phyloP scores from a whole-genome alignment of 1,140 invertebrate genomes.

The Listronotus bonariensis region DNA sequence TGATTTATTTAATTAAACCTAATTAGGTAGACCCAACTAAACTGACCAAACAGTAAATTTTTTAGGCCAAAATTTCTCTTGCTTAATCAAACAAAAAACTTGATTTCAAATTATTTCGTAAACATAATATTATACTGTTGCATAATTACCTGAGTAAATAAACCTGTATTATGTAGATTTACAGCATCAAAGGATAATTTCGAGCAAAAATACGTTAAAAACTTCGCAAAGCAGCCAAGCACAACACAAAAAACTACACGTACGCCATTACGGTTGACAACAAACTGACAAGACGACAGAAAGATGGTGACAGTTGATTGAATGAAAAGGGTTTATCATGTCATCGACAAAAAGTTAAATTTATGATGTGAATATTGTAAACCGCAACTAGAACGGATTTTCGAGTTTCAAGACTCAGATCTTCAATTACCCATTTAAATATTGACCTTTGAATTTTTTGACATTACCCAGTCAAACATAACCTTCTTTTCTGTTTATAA shows the following conservation, averaged over 20 bases:
- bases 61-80: background rate
- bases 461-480: constrained; percentile 1
- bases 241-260: constrained; percentile 12
- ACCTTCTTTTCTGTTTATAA: constrained; percentile 10
- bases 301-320: too few species aligned
- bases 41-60: background rate
- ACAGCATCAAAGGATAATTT: background rate
- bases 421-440: background rate
- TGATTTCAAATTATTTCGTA: background rate
- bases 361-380: too few species aligned
- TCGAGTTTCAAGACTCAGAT: too few species aligned
- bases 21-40: too few species aligned
- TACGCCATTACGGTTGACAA: constrained; percentile 34
- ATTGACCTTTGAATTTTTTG: constrained; percentile 1
- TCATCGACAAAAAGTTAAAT: too few species aligned
- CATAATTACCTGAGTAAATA: constrained; percentile 10
- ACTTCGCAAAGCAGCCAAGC: background rate
- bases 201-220: constrained; percentile 10
- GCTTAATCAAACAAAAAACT: constrained; percentile 2
- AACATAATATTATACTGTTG: background rate
- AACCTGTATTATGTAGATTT: background rate
- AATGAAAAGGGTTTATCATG: too few species aligned
- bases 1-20: too few species aligned
- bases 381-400: too few species aligned
- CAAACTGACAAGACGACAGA: constrained; percentile 22